Percentiles rank a stretch among this genome's conserved stretches.
Conservation (phyloP, 2,113 vertebrate species). For the Eurystomus gularis region DNA sequence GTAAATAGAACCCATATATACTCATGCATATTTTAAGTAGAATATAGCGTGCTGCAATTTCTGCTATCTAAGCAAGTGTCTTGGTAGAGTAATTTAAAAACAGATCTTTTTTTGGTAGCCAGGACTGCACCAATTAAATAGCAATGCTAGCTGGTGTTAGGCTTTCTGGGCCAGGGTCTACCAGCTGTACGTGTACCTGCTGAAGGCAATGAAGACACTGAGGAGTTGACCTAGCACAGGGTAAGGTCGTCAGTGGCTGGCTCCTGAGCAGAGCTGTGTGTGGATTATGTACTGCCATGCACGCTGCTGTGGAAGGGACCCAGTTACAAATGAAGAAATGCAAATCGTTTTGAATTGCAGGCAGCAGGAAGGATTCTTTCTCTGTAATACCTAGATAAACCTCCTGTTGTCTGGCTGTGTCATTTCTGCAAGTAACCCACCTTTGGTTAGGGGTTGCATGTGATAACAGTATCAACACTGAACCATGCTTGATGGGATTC, state of each 20-base stretch:
- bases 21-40: neutral
- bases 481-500: neutral
- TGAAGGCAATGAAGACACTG: neutral
- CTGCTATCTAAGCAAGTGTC: constrained; percentile 21
- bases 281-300: neutral
- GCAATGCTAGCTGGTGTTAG: neutral
- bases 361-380: constrained; percentile 12
- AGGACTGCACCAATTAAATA: neutral
- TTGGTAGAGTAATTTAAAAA: neutral
- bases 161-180: neutral
- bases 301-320: neutral
- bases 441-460: neutral
- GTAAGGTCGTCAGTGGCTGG: neutral
- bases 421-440: constrained; percentile 1
- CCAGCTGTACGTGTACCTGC: neutral
- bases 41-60: neutral
- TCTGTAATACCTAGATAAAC: neutral
- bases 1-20: constrained; percentile 20
- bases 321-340: neutral
- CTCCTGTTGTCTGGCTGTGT: neutral
- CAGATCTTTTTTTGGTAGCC: neutral
- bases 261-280: neutral
- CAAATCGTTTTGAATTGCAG: neutral
- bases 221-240: neutral
- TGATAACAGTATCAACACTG: neutral